A percentile compares a stretch with the other conserved stretches of the same genome.
Evolutionary conservation across 2,888 invertebrate genomes (phyloP).

Genomic region (Meghimatium bilineatum): DNA sequence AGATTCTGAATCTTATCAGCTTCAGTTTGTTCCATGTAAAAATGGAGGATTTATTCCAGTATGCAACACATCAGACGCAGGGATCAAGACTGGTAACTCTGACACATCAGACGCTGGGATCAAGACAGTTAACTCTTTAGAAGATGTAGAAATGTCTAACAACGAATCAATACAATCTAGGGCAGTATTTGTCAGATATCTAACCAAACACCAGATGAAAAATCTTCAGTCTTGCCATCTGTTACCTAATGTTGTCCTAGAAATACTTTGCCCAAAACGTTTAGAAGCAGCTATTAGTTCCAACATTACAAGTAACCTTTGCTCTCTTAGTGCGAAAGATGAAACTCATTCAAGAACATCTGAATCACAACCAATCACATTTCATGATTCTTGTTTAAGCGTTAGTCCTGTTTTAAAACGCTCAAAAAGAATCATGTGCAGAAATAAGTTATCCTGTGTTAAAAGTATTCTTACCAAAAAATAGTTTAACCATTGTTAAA

Average conservation of each 20-base stretch:
- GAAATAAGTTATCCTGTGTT: no score
- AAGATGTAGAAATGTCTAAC: background rate
- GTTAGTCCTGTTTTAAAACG: background rate
- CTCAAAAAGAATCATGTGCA: no score
- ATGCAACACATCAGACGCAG: background rate
- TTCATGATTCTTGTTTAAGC: background rate
- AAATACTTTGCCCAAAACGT: background rate
- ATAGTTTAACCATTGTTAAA: no score
- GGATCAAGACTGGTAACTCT: background rate
- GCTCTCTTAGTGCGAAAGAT: background rate
- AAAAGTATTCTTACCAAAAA: no score
- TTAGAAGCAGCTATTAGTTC: background rate
- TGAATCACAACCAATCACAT: background rate
- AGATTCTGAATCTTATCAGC: constrained; percentile 1
- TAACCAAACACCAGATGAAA: constrained; percentile 18
- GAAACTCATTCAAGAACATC: background rate
- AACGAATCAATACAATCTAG: background rate
- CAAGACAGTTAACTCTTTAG: background rate
- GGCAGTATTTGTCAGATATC: background rate
- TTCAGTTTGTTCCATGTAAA: background rate
- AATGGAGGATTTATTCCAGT: background rate
- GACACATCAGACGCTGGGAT: background rate
- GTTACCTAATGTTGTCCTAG: background rate
- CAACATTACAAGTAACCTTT: background rate
- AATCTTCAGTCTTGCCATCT: constrained; percentile 3